Percentiles rank a stretch among this genome's conserved stretches.
Evolutionary conservation across 2,113 vertebrate species (phyloP).

Genomic region (Prochilodus magdalenae): DNA sequence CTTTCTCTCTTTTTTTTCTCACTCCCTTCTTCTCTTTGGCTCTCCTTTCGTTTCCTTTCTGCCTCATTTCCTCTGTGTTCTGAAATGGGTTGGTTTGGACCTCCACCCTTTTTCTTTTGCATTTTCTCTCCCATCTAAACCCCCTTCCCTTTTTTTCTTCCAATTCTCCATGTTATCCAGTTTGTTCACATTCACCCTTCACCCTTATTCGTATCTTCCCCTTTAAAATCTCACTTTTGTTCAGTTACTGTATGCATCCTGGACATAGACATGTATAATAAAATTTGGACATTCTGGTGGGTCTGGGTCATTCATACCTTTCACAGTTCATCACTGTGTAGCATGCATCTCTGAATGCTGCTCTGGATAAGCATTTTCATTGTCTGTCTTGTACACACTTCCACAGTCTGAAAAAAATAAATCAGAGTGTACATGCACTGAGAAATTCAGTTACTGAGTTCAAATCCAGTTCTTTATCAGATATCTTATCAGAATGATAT

Average conservation of each 20-base stretch:
- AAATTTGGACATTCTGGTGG: no score
- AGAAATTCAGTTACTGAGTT: no score
- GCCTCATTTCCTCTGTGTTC: constrained; percentile 76
- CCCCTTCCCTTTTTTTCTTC: constrained; percentile 45
- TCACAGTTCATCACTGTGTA: neutral
- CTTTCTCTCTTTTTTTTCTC: constrained; percentile 26
- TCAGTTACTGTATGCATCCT: no score
- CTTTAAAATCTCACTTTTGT: no score
- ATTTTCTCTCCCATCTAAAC: constrained; percentile 53
- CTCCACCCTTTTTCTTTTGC: constrained; percentile 67
- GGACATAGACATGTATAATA: no score
- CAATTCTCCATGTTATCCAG: constrained; percentile 7
- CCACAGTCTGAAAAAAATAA: no score
- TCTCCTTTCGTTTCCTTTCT: constrained; percentile 69
- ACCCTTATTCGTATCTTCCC: neutral
- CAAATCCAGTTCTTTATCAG: no score
- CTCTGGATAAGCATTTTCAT: neutral
- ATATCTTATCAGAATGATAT: no score
- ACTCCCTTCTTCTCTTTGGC: constrained; percentile 32
- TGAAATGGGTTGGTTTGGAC: constrained; percentile 72
- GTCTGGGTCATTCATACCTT: no score
- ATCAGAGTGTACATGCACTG: no score
- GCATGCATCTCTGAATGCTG: neutral
- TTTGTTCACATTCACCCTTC: constrained; percentile 23
- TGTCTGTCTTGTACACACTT: no score